Percentiles rank a stretch among this genome's conserved stretches.
Conservation (phyloP, 2,888 invertebrate species). For the Odontocerum albicorne region DNA sequence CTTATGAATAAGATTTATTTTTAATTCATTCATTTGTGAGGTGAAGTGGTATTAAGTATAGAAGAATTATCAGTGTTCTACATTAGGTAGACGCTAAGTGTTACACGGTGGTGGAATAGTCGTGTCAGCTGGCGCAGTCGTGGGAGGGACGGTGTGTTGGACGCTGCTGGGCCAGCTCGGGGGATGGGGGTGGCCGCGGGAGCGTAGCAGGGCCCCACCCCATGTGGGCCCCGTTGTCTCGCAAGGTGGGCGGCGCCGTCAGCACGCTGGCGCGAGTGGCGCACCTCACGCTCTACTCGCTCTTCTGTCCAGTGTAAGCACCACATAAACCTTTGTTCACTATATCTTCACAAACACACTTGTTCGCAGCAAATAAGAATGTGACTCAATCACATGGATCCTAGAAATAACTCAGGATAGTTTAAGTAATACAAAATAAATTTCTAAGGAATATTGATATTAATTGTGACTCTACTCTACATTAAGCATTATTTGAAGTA, state of each 20-base stretch:
- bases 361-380: not conserved
- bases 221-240: constrained; percentile 41
- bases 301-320: constrained; percentile 47
- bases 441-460: no score
- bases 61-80: no score
- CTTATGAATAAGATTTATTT: no score
- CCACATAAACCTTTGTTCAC: no score
- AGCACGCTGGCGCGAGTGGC: constrained; percentile 49
- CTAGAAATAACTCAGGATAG: no score
- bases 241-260: constrained; percentile 48
- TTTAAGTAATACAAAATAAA: no score
- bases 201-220: constrained; percentile 21
- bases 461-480: no score
- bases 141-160: constrained; percentile 11
- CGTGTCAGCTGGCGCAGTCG: constrained; percentile 3
- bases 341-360: not conserved
- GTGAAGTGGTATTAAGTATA: no score
- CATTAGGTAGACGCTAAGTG: no score
- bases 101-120: constrained; percentile 5
- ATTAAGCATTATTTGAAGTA: no score
- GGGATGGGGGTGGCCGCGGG: constrained; percentile 7
- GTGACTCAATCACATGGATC: not conserved
- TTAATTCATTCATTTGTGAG: no score
- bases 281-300: constrained; percentile 47
- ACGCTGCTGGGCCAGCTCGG: constrained; percentile 13